phyloP scores from a whole-genome alignment of 2,797 vertebrate genomes.

The Xenops minutus region DNA sequence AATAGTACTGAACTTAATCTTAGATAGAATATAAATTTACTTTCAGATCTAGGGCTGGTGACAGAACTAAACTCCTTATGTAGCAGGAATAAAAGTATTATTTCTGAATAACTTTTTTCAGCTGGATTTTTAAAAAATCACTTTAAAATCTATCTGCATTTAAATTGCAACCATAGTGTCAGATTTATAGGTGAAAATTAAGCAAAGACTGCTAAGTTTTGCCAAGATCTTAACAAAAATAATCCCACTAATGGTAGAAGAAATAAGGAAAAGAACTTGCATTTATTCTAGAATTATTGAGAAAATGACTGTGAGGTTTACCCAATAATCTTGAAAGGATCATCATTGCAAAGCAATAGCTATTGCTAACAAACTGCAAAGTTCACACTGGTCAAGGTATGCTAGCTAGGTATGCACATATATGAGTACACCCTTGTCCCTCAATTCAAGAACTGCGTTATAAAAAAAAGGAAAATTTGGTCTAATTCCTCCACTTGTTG shows the following conservation, averaged over 20 bases:
- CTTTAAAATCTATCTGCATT: neutral
- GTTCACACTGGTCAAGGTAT: neutral
- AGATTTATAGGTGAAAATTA: neutral
- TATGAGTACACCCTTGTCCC: neutral
- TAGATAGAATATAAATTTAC: neutral
- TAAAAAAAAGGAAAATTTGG: neutral
- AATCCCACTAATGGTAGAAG: neutral
- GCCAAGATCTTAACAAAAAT: neutral
- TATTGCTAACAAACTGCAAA: neutral
- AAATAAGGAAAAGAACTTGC: neutral
- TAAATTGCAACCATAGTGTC: neutral
- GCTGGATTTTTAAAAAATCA: neutral
- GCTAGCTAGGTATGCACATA: neutral
- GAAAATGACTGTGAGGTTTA: neutral
- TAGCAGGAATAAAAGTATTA: neutral
- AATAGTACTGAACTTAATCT: neutral
- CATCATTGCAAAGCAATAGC: neutral
- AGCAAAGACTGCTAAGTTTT: neutral
- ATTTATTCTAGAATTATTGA: neutral
- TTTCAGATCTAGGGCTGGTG: neutral
- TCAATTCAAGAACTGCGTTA: neutral
- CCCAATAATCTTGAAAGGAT: neutral
- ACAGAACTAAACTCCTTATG: neutral
- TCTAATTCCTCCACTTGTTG: neutral
- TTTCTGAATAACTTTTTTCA: neutral